These are phyloP conservation scores for Lepidocolaptes lacrymiger DNA, from an alignment of 2,797 vertebrate species.

Conservation along the genomic window DNA sequence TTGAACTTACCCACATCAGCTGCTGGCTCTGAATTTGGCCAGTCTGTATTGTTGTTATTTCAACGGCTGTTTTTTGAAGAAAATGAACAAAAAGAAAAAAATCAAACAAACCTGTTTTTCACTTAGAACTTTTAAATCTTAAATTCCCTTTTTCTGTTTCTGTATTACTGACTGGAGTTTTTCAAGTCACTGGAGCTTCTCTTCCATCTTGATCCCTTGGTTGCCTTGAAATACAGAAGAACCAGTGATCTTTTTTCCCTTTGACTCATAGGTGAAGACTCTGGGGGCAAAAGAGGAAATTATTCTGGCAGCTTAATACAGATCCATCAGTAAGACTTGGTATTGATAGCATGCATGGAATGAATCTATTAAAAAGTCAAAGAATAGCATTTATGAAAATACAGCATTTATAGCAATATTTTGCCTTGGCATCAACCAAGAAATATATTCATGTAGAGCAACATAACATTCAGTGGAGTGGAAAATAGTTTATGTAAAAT, in stretches of 20 bases:
- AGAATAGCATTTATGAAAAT: constrained; percentile 49
- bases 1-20: not conserved
- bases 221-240: constrained; percentile 13
- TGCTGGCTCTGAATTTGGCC: not conserved
- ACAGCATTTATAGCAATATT: constrained; percentile 48
- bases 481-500: constrained; percentile 71
- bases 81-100: not conserved
- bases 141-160: not conserved
- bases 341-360: constrained; percentile 26
- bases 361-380: constrained; percentile 46
- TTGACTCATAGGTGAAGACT: not conserved
- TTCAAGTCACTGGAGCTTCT: not conserved
- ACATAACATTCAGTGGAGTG: constrained; percentile 55
- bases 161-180: not conserved
- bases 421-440: constrained; percentile 33
- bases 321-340: constrained; percentile 3
- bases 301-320: constrained; percentile 10
- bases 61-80: not conserved
- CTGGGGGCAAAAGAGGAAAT: constrained; percentile 21
- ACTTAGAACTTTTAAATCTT: not conserved
- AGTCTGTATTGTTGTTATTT: not conserved
- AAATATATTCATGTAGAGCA: constrained; percentile 55
- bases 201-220: not conserved
- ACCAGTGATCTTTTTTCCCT: not conserved
- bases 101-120: not conserved